Conservation (phyloP, 2,888 invertebrate species). For the Limnephilus auricula region DNA sequence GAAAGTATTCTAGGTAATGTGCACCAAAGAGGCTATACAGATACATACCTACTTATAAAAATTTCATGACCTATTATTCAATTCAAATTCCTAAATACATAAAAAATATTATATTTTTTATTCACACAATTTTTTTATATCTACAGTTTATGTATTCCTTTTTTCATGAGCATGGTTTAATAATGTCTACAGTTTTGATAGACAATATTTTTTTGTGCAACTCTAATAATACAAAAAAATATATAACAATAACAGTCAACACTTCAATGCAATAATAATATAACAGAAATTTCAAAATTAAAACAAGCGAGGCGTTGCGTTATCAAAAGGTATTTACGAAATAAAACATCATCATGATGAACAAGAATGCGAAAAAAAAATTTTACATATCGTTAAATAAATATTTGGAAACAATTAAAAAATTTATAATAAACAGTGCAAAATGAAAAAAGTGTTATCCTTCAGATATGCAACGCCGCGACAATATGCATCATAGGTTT, state of each 20-base stretch:
- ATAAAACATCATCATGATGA: neutral
- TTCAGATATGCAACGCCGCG: neutral
- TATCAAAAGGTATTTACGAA: neutral
- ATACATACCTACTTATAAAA: conserved; percentile 6
- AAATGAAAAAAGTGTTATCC: conserved; percentile 5
- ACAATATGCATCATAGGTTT: conserved; percentile 56
- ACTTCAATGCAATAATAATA: conserved; percentile 22
- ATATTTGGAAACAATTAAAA: neutral
- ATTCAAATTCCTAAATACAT: conserved; percentile 23
- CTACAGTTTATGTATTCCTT: neutral
- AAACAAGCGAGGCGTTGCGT: neutral
- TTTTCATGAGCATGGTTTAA: conserved; percentile 13
- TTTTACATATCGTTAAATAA: neutral
- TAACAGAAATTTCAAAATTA: conserved; percentile 8
- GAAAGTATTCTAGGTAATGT: neutral
- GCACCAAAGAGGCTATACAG: conserved; percentile 7
- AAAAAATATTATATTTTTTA: conserved; percentile 2
- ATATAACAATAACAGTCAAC: conserved; percentile 28
- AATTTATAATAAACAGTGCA: neutral
- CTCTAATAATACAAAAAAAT: conserved; percentile 16
- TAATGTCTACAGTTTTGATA: conserved; percentile 5
- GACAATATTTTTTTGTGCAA: conserved; percentile 26
- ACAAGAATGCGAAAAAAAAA: too few relatives aligned
- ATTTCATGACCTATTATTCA: conserved; percentile 1
- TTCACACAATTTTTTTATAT: conserved; percentile 19